Evolutionary conservation across 2,888 invertebrate species (phyloP).

Genomic region (Phaonia tiefii): DNA sequence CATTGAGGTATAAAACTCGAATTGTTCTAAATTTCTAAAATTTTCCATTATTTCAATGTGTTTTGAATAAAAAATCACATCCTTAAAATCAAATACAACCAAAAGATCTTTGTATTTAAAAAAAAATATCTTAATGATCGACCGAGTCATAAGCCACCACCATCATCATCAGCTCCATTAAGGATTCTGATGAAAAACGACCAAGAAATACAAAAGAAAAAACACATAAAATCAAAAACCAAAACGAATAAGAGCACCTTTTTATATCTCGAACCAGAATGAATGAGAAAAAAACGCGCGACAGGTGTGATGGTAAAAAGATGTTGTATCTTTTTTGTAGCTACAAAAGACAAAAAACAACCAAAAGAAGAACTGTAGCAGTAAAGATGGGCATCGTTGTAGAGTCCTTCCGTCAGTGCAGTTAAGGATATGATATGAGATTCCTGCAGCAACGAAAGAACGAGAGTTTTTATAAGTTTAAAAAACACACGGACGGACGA

Average conservation of each 20-base stretch:
- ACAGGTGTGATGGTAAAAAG: constrained; percentile 66
- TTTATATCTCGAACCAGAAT: constrained; percentile 34
- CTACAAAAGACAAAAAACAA: not conserved
- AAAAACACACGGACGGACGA: too few species aligned
- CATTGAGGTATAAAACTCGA: too few species aligned
- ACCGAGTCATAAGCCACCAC: constrained; percentile 6
- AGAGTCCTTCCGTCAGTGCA: constrained; percentile 56
- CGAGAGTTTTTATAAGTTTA: too few species aligned
- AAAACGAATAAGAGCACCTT: constrained; percentile 62
- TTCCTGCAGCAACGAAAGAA: too few species aligned
- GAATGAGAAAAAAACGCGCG: constrained; percentile 45
- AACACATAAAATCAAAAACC: constrained; percentile 15
- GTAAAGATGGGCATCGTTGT: constrained; percentile 35
- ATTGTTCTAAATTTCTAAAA: too few species aligned
- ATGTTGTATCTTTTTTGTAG: constrained; percentile 44
- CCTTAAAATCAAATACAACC: constrained; percentile 17
- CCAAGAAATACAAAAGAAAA: constrained; percentile 18
- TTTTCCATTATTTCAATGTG: too few species aligned
- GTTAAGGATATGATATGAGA: constrained; percentile 34
- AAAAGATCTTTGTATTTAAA: constrained; percentile 49
- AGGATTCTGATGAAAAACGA: constrained; percentile 11
- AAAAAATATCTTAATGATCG: constrained; percentile 34
- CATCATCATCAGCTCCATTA: constrained; percentile 31
- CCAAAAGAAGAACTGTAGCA: not conserved
- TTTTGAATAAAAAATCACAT: not conserved